Base-by-base conservation (phyloP, 2,113 vertebrate species). In the Sardina pilchardus region DNA sequence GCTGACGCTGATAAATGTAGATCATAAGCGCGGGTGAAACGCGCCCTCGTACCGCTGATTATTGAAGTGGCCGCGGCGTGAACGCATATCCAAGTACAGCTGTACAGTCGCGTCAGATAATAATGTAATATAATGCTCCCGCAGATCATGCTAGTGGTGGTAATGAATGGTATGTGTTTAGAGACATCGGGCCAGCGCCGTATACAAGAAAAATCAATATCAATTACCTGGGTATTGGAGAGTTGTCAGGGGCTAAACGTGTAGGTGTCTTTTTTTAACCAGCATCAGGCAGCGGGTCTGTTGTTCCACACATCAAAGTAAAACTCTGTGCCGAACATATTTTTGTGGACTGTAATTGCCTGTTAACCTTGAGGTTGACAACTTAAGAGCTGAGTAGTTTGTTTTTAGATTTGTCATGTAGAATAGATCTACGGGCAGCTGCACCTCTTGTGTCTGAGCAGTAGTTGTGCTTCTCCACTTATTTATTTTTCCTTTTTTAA, bases 171-270 rank as follows among this genome's bases (percentile, higher is more conserved):
- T 89, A 90, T 88, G 92, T 90, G 91, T 88, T 91, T 87, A 91
- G 90, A 95, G 87, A 87, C 89, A 91, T 81, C 88, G 91, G 91
- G 83, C 91, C 87, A 89, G 82, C 81, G 85, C 90, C 88, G 88
- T 86, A 81, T 86, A 86, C 81, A 82, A 87, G 45, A 86, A 89
- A 93, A 92, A 93, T 94, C 93, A 87, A 94, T 94, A 94, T 94
- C 92, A 93, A 94, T 94, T 95, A 95, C 89, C 91, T 90, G 88
- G 86, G 45, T 91, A 94, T 93, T 5, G 90, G 89, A 93, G 88
- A 93, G 89, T 89, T 93, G 93, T 92, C 93, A 91, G 87, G 48
- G 91, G 88, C 84, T 88, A 88, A 92, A 94, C 85, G 83, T 89
- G 84, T 89, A 90, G 89, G 88, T 90, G 91, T 90, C 84, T 88